Base-by-base conservation (phyloP, 2,888 invertebrate genomes). In the Cephalotes varians region DNA sequence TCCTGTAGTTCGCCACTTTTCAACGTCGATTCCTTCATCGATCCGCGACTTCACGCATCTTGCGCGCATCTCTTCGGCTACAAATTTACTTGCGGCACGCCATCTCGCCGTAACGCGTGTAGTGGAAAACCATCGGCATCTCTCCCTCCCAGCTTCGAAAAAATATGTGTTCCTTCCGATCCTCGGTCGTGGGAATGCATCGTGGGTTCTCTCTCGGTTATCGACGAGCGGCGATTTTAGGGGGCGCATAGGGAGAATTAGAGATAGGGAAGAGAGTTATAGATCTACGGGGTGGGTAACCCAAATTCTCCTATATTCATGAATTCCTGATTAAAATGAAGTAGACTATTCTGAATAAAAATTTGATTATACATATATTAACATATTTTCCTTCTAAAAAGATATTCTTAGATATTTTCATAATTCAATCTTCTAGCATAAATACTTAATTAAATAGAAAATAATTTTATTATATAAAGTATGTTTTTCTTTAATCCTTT, bases 181-280 rank as follows among this genome's bases (percentile, higher is more conserved):
- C 25, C 56, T 62, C 74, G 54, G 62, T 82, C 60, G 72, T 37
- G 21, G 10, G 62, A 67, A 76, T 40, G 74, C 87, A 86, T 84
- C 82, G 74, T 58, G 31, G 10, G 28, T n/a, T n/a, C 65, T 73
- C 44, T 15, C 64, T 64, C 65, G 62, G 86, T 77, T 82, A 86
- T 87, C 82, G 84, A 82, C 71, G 79, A 76, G 60, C 34, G 28
- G 49, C 82, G 69, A 82, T 87, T 84, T 86, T 81, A 47, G 51
- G 56, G 49, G 60, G 18, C 18, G 54, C 65, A 49, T 31, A 56
- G 21, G 47, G 18, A 7, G 72, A 83, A 67, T 72, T 64, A 51
- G 12, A 83, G 65, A 73, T 65, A 80, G 40, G 65, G 47, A 34
- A 47, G 47, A 72, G 54, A 80, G 21, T 37, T 10, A 12, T 51